Conservation (phyloP, 2,888 invertebrate genomes). For the Apamea sordens region DNA sequence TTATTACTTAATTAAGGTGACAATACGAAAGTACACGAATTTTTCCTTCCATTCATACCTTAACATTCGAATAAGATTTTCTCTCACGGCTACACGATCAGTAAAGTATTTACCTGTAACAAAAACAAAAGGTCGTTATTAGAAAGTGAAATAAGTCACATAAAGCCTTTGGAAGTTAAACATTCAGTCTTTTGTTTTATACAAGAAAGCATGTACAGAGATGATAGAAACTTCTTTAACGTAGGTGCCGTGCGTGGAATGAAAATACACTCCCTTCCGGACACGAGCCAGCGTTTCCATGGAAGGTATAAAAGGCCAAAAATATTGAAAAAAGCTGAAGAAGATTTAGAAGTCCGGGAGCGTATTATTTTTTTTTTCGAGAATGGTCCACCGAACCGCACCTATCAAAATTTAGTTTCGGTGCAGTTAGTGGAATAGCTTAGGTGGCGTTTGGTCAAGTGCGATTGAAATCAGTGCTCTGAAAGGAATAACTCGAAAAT, state of each 20-base stretch:
- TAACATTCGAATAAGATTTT: slow-evolving; percentile 31
- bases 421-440: not conserved
- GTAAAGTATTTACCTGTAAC: slow-evolving; percentile 70
- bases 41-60: slow-evolving; percentile 56
- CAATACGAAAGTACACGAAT: slow-evolving; percentile 52
- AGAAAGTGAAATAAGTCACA: slow-evolving; percentile 56
- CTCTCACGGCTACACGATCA: slow-evolving; percentile 53
- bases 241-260: not conserved
- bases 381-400: too few relatives aligned
- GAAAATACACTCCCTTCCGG: not conserved
- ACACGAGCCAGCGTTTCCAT: not conserved
- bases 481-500: not conserved
- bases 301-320: not conserved
- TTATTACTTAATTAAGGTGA: slow-evolving; percentile 33
- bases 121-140: slow-evolving; percentile 63
- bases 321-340: not conserved
- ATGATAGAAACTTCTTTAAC: slow-evolving; percentile 10
- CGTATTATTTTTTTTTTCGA: not conserved
- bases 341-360: not conserved
- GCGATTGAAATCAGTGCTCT: not conserved
- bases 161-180: slow-evolving; percentile 43
- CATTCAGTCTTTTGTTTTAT: slow-evolving; percentile 55
- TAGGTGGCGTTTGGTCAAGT: not conserved
- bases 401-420: not conserved
- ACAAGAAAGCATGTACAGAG: slow-evolving; percentile 52